Evolutionary conservation across 2,113 vertebrate genomes (phyloP), one percentile per base, ranked within the genome.

Genomic region (Atrichornis clamosus): DNA sequence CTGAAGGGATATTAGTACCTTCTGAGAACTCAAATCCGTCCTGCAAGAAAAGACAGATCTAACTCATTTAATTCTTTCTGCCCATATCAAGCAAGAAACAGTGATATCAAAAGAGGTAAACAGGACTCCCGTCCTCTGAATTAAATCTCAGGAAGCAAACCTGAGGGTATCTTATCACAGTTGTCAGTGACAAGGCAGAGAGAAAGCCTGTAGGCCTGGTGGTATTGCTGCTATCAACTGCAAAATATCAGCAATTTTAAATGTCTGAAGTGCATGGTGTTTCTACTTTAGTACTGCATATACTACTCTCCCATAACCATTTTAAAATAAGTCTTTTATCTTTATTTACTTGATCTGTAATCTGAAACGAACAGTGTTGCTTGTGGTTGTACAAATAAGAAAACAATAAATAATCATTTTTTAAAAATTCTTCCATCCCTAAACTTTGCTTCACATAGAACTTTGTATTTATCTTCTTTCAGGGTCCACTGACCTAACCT

Each of bases 191-290:
- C 63, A 64, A 74, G 18, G 39, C 76, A 68, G 37, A 88, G 44
- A 76, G 33, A 73, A 84, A 76, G 84, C 63, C 58, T 77, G n/a
- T 49, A 83, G 73, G 65, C 30, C 73, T 82, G 23, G 49, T 35
- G 85, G 21, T 80, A 27, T 55, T 88, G 37, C 65, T 79, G 56
- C 33, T 89, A 77, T 84, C 63, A 83, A 76, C 39, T 37, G 37
- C 76, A 90, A 93, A 93, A 44, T 42, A 95, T 62, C 83, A 80
- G 46, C 72, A 92, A n/a, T 81, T 95, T 86, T 68, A 91, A 94
- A 94, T 4, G 3, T 47, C 53, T 89, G 35, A 85, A 96, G 47
- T 42, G 22, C 9, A 49, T 11, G 6, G 52, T 58, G n/a, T 70
- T 94, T 74, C 22, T 73, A 49, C 37, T 86, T 74, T 37, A 59